A percentile compares a stretch with the other conserved stretches of the same genome.
Evolutionary conservation across 2,797 vertebrate species (phyloP).

Genomic region (Odontamblyopus lacepedii): DNA sequence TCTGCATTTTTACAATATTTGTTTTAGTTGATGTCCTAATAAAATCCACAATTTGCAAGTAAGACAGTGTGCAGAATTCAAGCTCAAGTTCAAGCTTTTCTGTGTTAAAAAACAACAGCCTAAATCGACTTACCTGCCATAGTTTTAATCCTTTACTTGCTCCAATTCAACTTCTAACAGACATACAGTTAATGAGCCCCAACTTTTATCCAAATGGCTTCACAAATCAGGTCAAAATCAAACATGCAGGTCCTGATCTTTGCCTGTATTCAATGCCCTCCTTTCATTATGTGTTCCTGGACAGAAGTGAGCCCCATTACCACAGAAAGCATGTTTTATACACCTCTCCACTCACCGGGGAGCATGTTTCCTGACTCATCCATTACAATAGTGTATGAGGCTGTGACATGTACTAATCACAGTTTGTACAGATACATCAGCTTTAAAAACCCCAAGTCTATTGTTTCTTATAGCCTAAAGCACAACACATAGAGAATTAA

Average conservation of each 20-base stretch:
- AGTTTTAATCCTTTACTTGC: neutral
- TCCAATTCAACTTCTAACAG: neutral
- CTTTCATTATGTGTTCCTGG: constrained; percentile 16
- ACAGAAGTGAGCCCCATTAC: constrained; percentile 29
- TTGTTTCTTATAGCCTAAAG: constrained; percentile 52
- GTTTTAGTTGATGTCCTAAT: no score
- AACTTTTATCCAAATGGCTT: neutral
- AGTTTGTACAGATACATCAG: constrained; percentile 29
- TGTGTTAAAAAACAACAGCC: neutral
- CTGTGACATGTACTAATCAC: constrained; percentile 66
- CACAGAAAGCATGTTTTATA: constrained; percentile 60
- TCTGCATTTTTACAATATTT: no score
- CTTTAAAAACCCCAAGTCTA: constrained; percentile 15
- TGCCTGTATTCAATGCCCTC: neutral
- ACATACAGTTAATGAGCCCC: neutral
- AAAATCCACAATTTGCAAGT: no score
- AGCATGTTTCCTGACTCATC: constrained; percentile 63
- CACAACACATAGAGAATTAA: constrained; percentile 43
- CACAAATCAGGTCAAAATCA: no score
- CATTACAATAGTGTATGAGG: constrained; percentile 65
- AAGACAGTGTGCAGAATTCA: no score
- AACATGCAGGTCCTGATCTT: no score
- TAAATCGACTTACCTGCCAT: constrained; percentile 63
- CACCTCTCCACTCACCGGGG: constrained; percentile 59
- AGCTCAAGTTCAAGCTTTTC: neutral